phyloP scores from a whole-genome alignment of 1,140 invertebrate species.

The Trinorchestia longiramus region DNA sequence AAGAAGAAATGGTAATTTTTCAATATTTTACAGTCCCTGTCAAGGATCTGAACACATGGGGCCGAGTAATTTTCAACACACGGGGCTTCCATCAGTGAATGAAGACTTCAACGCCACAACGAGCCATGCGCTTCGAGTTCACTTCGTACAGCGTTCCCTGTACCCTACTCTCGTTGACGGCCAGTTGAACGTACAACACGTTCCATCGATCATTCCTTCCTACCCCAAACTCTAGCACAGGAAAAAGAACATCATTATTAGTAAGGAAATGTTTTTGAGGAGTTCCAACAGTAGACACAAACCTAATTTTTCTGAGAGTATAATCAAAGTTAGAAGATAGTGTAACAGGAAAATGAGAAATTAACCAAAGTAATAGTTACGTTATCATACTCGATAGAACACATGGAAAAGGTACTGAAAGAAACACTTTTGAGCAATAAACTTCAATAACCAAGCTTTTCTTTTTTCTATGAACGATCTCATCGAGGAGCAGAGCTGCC shows the following conservation, averaged over 20 bases:
- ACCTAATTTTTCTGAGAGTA: neutral
- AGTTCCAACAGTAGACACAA: neutral
- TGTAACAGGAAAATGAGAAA: neutral
- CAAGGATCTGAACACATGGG: constrained; percentile 30
- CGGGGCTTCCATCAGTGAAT: neutral
- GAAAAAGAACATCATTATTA: constrained; percentile 1
- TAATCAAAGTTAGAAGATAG: neutral
- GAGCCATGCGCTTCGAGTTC: neutral
- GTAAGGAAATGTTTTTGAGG: neutral
- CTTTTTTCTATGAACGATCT: neutral
- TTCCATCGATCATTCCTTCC: constrained; percentile 49
- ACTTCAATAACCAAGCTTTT: neutral
- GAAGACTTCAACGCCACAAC: neutral
- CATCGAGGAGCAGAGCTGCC: neutral
- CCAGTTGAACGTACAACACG: neutral
- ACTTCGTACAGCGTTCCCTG: neutral
- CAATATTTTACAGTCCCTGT: neutral
- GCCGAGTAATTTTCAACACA: constrained; percentile 1
- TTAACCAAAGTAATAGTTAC: neutral
- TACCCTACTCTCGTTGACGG: neutral
- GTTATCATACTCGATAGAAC: neutral
- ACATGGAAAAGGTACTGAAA: neutral
- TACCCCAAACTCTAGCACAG: constrained; percentile 11
- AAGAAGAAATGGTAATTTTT: neutral
- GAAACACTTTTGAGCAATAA: neutral